These are phyloP conservation scores for Oxytorus armatus DNA, from an alignment of 2,888 invertebrate species.

Conservation along the genomic window DNA sequence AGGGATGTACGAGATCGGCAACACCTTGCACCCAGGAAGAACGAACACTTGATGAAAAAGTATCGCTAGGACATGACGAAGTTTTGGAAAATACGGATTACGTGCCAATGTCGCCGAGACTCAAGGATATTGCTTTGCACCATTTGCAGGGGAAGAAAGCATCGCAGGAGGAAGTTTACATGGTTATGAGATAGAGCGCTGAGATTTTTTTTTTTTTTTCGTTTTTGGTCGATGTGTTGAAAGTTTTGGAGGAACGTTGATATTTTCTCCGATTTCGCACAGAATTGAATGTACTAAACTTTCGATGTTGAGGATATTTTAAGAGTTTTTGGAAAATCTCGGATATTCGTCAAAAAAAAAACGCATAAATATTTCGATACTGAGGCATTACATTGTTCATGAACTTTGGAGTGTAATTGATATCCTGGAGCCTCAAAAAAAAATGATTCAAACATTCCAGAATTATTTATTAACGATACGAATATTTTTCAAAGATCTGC, in stretches of 20 bases:
- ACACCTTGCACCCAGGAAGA: conserved; percentile 77
- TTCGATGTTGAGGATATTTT: background rate
- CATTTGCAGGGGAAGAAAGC: conserved; percentile 72
- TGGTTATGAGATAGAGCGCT: conserved; percentile 79
- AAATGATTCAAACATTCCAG: too few relatives aligned
- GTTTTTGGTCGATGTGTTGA: background rate
- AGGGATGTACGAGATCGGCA: conserved; percentile 77
- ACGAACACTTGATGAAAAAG: conserved; percentile 74
- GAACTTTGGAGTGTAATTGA: background rate
- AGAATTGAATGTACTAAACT: background rate
- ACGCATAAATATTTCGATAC: background rate
- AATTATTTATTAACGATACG: background rate
- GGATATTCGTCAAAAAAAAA: background rate
- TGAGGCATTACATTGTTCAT: background rate
- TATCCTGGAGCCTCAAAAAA: background rate
- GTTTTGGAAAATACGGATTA: conserved; percentile 78
- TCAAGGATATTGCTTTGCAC: conserved; percentile 74
- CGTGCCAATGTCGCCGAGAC: conserved; percentile 82
- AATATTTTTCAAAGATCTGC: background rate
- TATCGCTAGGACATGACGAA: conserved; percentile 41
- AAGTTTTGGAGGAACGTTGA: background rate
- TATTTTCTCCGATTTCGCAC: too few relatives aligned
- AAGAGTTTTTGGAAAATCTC: background rate
- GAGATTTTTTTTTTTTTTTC: background rate
- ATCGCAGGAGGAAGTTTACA: conserved; percentile 79